Evolutionary conservation across 37 sponge, comb jelly and placozoan genomes (phyloP).

Genomic region (Ephydatia muelleri): DNA sequence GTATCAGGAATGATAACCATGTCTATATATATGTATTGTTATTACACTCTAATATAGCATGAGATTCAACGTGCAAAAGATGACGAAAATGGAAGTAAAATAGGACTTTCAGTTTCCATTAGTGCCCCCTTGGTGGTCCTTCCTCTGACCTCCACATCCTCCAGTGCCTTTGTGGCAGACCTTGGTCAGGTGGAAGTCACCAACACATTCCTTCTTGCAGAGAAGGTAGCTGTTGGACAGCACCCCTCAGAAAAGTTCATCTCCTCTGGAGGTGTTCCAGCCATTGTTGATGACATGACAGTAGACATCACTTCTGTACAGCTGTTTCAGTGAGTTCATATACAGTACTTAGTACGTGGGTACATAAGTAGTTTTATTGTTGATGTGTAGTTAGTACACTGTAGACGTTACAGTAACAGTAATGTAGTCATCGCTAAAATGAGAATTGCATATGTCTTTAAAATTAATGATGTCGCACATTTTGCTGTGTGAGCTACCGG

Average conservation of each 20-base stretch:
- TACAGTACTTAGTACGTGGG: too few species aligned
- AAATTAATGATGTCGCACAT: too few species aligned
- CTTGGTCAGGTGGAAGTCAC: slow-evolving; percentile 40
- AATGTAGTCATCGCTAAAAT: too few species aligned
- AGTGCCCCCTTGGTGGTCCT: slow-evolving; percentile 40
- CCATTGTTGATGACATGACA: slow-evolving; percentile 44
- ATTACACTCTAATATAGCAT: not conserved
- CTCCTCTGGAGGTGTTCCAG: slow-evolving; percentile 13
- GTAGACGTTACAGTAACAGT: too few species aligned
- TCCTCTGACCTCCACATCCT: slow-evolving; percentile 42
- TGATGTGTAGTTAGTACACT: too few species aligned
- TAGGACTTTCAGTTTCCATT: slow-evolving; percentile 20
- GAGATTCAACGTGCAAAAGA: not conserved
- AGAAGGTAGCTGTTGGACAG: slow-evolving; percentile 2
- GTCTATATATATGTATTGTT: not conserved
- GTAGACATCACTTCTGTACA: slow-evolving; percentile 32
- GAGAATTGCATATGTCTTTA: not conserved
- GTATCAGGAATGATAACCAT: not conserved
- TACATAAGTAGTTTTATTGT: too few species aligned
- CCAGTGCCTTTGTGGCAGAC: slow-evolving; percentile 47
- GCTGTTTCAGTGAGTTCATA: slow-evolving; percentile 28
- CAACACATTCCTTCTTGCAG: slow-evolving; percentile 33
- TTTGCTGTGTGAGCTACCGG: too few species aligned
- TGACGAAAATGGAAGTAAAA: slow-evolving; percentile 10
- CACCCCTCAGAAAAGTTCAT: not conserved